A percentile compares a stretch with the other conserved stretches of the same genome.
phyloP scores from a whole-genome alignment of 2,113 vertebrate genomes.

The Chelonoidis abingdonii region DNA sequence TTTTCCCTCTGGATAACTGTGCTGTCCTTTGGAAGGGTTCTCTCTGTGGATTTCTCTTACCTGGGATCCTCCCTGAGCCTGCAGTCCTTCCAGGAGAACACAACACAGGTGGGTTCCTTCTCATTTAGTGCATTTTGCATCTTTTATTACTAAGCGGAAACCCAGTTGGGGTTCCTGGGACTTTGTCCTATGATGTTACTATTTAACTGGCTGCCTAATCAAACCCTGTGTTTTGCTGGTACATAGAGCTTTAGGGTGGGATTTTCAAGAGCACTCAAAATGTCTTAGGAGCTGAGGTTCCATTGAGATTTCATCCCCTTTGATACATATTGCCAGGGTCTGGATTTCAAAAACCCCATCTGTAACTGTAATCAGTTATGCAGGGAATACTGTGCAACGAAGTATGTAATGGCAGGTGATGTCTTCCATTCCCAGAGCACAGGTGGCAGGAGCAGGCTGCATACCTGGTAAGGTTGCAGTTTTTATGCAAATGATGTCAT shows the following conservation, averaged over 20 bases:
- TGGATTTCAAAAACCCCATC: not conserved
- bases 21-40: not conserved
- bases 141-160: not conserved
- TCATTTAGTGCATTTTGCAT: not conserved
- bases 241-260: not conserved
- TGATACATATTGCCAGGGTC: not conserved
- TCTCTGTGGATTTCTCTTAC: not conserved
- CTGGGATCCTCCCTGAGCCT: not conserved
- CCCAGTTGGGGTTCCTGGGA: not conserved
- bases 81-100: not conserved
- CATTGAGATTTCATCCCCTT: not conserved
- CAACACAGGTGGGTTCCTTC: not conserved
- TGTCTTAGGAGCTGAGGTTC: not conserved
- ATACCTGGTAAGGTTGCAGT: not conserved
- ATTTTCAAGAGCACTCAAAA: not conserved
- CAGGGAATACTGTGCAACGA: not conserved
- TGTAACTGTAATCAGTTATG: not conserved
- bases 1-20: not conserved
- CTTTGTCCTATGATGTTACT: not conserved
- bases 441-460: not conserved
- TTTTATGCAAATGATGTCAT: not conserved
- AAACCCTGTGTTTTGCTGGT: not conserved
- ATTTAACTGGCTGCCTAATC: not conserved
- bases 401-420: not conserved
- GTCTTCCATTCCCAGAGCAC: not conserved